These are phyloP conservation scores for Acestrorhynchus altus DNA, from an alignment of 2,797 vertebrate genomes.

Conservation along the genomic window DNA sequence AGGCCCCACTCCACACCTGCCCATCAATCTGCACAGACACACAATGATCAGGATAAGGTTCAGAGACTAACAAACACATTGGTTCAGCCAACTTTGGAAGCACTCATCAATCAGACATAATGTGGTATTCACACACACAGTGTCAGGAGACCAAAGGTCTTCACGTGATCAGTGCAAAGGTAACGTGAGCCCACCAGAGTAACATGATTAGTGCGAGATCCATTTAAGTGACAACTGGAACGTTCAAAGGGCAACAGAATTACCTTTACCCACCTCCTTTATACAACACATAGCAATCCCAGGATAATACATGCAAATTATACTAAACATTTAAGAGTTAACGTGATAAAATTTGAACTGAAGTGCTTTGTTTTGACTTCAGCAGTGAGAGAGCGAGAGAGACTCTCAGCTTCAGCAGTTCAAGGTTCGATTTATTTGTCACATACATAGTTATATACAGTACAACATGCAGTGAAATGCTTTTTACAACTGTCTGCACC, in stretches of 20 bases:
- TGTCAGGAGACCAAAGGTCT: conserved; percentile 31
- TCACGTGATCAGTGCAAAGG: neutral
- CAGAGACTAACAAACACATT: neutral
- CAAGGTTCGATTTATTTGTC: too few relatives aligned
- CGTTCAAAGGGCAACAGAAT: conserved; percentile 26
- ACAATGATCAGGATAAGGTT: neutral
- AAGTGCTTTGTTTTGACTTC: too few relatives aligned
- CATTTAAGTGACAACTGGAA: neutral
- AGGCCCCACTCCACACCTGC: neutral
- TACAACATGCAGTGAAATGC: too few relatives aligned
- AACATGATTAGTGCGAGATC: neutral
- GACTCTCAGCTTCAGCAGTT: too few relatives aligned
- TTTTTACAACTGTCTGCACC: too few relatives aligned
- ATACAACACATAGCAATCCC: neutral
- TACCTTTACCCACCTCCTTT: neutral
- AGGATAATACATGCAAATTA: neutral
- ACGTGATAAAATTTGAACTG: too few relatives aligned
- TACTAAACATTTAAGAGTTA: neutral
- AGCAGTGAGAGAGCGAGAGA: too few relatives aligned
- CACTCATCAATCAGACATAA: neutral
- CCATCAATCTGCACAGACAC: conserved; percentile 20
- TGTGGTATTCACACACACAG: neutral
- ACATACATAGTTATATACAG: too few relatives aligned
- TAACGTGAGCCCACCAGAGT: conserved; percentile 6
- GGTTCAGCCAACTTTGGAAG: neutral